Percentiles rank a stretch among this genome's conserved stretches.
phyloP scores from a whole-genome alignment of 2,888 invertebrate genomes.

The Smittia sp. region DNA sequence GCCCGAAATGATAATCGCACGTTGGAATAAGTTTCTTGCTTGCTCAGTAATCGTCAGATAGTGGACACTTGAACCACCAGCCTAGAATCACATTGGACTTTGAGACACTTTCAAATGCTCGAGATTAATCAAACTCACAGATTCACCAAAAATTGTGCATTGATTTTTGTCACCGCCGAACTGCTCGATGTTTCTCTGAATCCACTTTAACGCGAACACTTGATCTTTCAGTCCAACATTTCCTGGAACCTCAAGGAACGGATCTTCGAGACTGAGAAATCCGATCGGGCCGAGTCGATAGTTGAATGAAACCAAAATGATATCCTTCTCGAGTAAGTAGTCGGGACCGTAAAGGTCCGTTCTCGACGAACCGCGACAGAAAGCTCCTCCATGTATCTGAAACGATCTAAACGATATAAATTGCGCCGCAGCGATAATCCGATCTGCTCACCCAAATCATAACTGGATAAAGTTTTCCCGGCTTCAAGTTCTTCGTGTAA shows the following conservation, averaged over 20 bases:
- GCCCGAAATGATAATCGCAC: slow-evolving; percentile 51
- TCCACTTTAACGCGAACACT: slow-evolving; percentile 28
- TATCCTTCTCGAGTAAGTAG: slow-evolving; percentile 20
- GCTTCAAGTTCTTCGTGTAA: slow-evolving; percentile 23
- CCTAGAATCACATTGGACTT: slow-evolving; percentile 43
- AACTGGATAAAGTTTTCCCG: not conserved
- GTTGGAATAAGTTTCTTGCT: slow-evolving; percentile 52
- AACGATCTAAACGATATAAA: too few relatives aligned
- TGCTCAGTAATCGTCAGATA: slow-evolving; percentile 55
- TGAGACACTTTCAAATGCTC: not conserved
- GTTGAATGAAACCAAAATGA: slow-evolving; percentile 18
- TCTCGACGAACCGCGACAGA: not conserved
- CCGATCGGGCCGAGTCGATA: slow-evolving; percentile 35
- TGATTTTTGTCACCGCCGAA: slow-evolving; percentile 29
- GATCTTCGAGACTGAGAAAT: slow-evolving; percentile 20
- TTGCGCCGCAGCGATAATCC: too few relatives aligned
- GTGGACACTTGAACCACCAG: slow-evolving; percentile 56
- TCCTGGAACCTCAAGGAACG: not conserved
- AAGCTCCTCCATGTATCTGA: slow-evolving; percentile 21
- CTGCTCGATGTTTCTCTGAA: slow-evolving; percentile 21
- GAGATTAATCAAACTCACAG: not conserved
- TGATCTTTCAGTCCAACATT: slow-evolving; percentile 32
- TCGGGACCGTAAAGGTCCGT: slow-evolving; percentile 24
- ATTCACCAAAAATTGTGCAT: slow-evolving; percentile 29
- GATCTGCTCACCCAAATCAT: slow-evolving; percentile 21